Conservation (phyloP, 2,113 vertebrate species). For the Athene noctua region DNA sequence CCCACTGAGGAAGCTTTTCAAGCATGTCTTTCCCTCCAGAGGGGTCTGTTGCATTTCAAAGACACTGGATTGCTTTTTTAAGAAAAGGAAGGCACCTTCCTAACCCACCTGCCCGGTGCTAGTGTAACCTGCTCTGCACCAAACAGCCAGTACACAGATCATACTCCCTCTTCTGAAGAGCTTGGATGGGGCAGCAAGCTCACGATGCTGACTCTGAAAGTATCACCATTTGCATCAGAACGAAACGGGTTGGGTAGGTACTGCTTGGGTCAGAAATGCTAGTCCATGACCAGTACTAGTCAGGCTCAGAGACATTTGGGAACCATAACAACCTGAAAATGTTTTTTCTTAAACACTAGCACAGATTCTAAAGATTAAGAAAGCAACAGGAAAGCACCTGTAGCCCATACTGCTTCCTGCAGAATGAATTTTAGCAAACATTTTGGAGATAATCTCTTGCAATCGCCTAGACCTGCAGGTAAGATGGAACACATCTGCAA, state of each 20-base stretch:
- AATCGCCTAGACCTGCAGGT: background rate
- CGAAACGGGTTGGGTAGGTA: fast-evolving
- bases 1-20: background rate
- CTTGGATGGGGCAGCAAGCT: background rate
- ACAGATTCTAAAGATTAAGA: background rate
- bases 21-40: background rate
- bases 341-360: background rate
- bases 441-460: background rate
- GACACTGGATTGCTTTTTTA: background rate
- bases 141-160: background rate
- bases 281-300: background rate
- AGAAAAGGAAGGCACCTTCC: background rate
- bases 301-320: background rate
- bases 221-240: background rate
- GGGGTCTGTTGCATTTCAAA: background rate
- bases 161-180: background rate
- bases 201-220: background rate
- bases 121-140: background rate
- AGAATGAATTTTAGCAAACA: background rate
- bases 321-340: background rate
- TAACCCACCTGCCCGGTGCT: background rate
- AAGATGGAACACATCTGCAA: background rate
- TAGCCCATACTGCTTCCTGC: background rate
- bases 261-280: background rate
- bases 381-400: background rate